Evolutionary conservation across 1,140 invertebrate genomes (phyloP).

Genomic region (Chrysoperla carnea): DNA sequence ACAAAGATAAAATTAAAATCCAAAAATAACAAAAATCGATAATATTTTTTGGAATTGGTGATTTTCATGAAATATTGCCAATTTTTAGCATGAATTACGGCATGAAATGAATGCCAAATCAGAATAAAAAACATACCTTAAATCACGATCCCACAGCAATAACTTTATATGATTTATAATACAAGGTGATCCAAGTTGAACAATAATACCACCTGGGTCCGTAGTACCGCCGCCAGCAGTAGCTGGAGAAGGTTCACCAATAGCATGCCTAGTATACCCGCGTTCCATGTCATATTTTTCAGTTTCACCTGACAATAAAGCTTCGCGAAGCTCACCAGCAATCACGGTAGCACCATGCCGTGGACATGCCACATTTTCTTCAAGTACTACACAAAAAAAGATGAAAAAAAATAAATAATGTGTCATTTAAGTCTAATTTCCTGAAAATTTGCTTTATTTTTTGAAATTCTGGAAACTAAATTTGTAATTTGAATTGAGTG

Average conservation of each 20-base stretch:
- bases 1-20: neutral
- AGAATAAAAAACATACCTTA: slow-evolving; percentile 40
- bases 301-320: slow-evolving; percentile 74
- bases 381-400: slow-evolving; percentile 40
- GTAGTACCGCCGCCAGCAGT: slow-evolving; percentile 7
- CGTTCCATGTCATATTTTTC: slow-evolving; percentile 81
- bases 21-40: neutral
- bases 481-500: too few relatives aligned
- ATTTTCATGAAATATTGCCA: too few relatives aligned
- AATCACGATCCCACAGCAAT: slow-evolving; percentile 87
- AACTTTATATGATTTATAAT: slow-evolving; percentile 90
- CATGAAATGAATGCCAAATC: too few relatives aligned
- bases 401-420: slow-evolving; percentile 1
- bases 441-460: neutral
- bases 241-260: slow-evolving; percentile 44
- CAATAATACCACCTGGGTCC: slow-evolving; percentile 63
- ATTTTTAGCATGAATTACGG: too few relatives aligned
- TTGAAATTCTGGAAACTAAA: neutral
- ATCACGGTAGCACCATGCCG: slow-evolving; percentile 65
- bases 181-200: slow-evolving; percentile 70
- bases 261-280: slow-evolving; percentile 83
- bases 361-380: slow-evolving; percentile 78
- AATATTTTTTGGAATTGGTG: neutral
- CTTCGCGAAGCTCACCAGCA: slow-evolving; percentile 70
- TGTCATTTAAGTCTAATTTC: neutral